A percentile compares a stretch with the other conserved stretches of the same genome.
Conservation (phyloP, 2,888 invertebrate species). For the Parasteatoda lunata region DNA sequence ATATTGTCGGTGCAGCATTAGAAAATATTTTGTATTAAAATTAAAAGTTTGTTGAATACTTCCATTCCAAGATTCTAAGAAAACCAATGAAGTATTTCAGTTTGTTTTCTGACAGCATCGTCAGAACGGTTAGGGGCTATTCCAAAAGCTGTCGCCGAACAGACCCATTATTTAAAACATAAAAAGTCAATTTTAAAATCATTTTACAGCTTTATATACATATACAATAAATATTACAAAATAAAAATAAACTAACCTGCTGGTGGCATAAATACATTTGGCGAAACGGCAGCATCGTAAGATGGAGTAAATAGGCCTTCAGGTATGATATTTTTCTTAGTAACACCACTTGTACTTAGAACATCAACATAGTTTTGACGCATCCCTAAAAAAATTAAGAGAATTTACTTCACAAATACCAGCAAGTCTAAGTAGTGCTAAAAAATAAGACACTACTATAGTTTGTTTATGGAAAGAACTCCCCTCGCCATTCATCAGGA, state of each 20-base stretch:
- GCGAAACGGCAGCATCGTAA: conserved; percentile 17
- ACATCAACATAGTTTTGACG: conserved; percentile 65
- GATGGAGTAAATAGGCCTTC: conserved; percentile 54
- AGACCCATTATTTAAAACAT: too few species aligned
- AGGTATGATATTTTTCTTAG: conserved; percentile 46
- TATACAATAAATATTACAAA: neutral
- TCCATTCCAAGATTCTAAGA: too few species aligned
- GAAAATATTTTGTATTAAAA: too few species aligned
- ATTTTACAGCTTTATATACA: neutral
- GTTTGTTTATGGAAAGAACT: neutral
- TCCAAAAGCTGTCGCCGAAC: too few species aligned
- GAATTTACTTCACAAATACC: neutral
- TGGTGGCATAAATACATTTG: conserved; percentile 47
- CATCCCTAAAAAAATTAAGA: conserved; percentile 29
- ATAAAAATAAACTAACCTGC: conserved; percentile 27
- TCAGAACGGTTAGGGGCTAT: too few species aligned
- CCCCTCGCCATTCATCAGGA: neutral
- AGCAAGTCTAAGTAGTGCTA: neutral
- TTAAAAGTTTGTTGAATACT: too few species aligned
- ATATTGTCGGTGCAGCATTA: too few species aligned
- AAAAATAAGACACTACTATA: too few species aligned
- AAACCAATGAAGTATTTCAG: too few species aligned
- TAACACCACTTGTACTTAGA: conserved; percentile 46
- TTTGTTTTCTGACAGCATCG: too few species aligned
- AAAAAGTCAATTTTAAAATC: too few species aligned